Evolutionary conservation across 2,888 invertebrate species (phyloP).

Genomic region (Iselma pallidipennis): DNA sequence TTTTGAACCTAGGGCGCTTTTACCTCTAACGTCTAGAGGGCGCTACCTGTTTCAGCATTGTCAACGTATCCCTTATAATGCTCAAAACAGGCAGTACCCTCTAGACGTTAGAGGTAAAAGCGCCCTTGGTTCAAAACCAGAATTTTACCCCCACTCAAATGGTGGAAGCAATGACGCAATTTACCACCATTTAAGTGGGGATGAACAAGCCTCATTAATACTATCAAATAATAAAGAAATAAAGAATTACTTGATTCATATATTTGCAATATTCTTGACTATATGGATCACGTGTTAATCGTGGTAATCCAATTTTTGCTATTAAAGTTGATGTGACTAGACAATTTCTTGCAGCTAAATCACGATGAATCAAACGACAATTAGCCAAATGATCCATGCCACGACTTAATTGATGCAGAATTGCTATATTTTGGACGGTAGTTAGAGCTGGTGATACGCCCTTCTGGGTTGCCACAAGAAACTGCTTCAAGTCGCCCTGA

Average conservation of each 20-base stretch:
- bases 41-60: too few species aligned
- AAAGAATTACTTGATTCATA: conserved; percentile 68
- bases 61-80: too few species aligned
- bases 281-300: conserved; percentile 82
- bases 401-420: conserved; percentile 76
- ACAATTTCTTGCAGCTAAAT: conserved; percentile 91
- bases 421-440: conserved; percentile 66
- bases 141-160: too few species aligned
- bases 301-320: conserved; percentile 82
- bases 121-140: too few species aligned
- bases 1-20: too few species aligned
- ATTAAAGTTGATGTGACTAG: conserved; percentile 80
- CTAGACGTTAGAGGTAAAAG: too few species aligned
- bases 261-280: conserved; percentile 88
- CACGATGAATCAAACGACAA: conserved; percentile 81
- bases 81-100: too few species aligned
- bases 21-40: too few species aligned
- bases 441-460: conserved; percentile 65
- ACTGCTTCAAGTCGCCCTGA: conserved; percentile 91
- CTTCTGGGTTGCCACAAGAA: conserved; percentile 70
- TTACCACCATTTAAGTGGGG: too few species aligned
- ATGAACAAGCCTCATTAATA: too few species aligned
- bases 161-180: too few species aligned
- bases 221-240: neutral
- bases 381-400: conserved; percentile 81